These are phyloP conservation scores for Rhinogobius similis DNA, from an alignment of 2,113 vertebrate genomes.

Conservation along the genomic window DNA sequence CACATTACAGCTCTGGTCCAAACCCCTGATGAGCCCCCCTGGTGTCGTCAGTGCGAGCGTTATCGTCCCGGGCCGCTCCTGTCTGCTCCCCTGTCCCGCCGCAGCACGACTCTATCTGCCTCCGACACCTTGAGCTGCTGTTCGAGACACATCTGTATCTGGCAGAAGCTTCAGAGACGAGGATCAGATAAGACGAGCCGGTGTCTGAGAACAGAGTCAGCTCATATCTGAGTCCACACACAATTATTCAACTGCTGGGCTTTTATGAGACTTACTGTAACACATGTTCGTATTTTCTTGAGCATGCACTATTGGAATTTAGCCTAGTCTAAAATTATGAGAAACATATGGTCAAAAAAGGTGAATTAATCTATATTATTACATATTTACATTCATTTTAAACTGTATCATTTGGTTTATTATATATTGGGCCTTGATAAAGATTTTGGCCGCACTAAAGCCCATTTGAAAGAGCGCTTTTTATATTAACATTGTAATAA, in stretches of 20 bases:
- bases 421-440: not conserved
- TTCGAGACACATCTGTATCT: constrained; percentile 38
- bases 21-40: not conserved
- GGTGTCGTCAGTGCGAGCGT: not conserved
- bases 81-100: not conserved
- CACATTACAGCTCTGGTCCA: not conserved
- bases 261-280: too few relatives aligned
- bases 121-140: constrained; percentile 38
- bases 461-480: not conserved
- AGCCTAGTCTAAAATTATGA: too few relatives aligned
- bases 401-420: not conserved
- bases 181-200: constrained; percentile 29
- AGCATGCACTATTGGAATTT: too few relatives aligned
- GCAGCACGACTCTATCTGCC: constrained; percentile 32
- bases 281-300: too few relatives aligned
- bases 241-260: not conserved
- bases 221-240: not conserved
- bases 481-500: not conserved
- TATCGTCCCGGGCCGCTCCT: not conserved
- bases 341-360: too few relatives aligned
- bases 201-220: constrained; percentile 1
- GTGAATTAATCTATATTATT: too few relatives aligned
- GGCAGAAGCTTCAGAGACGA: constrained; percentile 22
- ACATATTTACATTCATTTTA: too few relatives aligned
- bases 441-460: too few relatives aligned